Percentiles rank a stretch among this genome's conserved stretches.
Evolutionary conservation across 1,140 invertebrate genomes (phyloP).

Genomic region (Temnothorax curvispinosus): DNA sequence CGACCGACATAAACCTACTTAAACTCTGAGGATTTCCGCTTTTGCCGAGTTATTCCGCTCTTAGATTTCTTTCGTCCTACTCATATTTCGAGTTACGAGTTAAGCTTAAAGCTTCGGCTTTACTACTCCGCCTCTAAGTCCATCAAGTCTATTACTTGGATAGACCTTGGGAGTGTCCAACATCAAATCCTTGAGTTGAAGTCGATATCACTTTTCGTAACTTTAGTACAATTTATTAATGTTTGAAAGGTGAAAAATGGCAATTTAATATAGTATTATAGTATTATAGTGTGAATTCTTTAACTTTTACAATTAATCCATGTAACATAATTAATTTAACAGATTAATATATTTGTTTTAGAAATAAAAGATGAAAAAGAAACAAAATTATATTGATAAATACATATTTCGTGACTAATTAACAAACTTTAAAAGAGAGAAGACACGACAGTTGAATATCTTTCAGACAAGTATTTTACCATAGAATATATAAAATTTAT

Average conservation of each 20-base stretch:
- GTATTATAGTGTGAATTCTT: not conserved
- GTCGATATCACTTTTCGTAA: not conserved
- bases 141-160: not conserved
- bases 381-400: not conserved
- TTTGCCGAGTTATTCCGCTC: conserved; percentile 16
- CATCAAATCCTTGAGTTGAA: not conserved
- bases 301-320: not conserved
- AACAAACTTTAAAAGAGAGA: not conserved
- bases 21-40: conserved; percentile 38
- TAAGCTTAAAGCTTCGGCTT: not conserved
- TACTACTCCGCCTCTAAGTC: not conserved
- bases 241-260: not conserved
- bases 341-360: not conserved
- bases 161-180: not conserved
- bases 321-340: not conserved
- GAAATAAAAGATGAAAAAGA: not conserved
- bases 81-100: conserved; percentile 27
- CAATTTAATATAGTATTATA: not conserved
- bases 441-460: not conserved
- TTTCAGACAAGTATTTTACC: not conserved
- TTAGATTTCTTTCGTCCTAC: conserved; percentile 33
- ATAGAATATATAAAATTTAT: not conserved
- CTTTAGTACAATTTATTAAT: not conserved
- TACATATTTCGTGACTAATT: not conserved
- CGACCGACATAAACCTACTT: conserved; percentile 29